phyloP scores from a whole-genome alignment of 2,113 vertebrate species.

The Tonatia bakeri region DNA sequence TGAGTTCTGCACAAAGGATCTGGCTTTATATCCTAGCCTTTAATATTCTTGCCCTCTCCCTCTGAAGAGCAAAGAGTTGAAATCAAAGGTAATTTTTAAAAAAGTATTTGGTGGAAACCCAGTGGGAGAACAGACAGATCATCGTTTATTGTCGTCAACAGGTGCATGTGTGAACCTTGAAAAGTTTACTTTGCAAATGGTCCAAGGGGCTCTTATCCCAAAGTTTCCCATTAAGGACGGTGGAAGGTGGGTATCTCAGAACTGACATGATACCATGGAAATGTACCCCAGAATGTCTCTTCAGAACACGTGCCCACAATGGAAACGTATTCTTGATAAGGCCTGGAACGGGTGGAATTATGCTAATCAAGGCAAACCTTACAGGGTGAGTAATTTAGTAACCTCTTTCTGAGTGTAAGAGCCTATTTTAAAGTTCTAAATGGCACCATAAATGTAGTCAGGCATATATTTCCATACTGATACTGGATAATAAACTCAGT shows the following conservation, averaged over 20 bases:
- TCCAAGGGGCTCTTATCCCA: background rate
- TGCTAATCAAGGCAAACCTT: conserved; percentile 65
- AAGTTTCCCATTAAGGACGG: background rate
- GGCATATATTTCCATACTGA: conserved; percentile 82
- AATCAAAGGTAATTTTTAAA: background rate
- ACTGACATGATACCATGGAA: background rate
- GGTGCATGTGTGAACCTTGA: background rate
- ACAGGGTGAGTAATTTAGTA: conserved; percentile 73
- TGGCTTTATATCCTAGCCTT: background rate
- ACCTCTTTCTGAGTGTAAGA: conserved; percentile 69
- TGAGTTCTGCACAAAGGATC: background rate
- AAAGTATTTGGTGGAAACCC: background rate
- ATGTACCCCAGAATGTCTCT: conserved; percentile 14
- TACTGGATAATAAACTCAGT: conserved; percentile 82
- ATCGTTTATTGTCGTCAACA: background rate
- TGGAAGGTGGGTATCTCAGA: background rate
- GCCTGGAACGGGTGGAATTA: conserved; percentile 55
- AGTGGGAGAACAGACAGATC: background rate
- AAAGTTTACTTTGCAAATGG: background rate
- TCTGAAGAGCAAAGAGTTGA: background rate
- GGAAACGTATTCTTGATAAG: conserved; percentile 57
- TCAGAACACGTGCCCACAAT: conserved; percentile 17
- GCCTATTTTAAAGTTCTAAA: conserved; percentile 79
- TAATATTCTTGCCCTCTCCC: background rate
- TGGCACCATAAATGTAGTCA: conserved; percentile 81